phyloP scores from a whole-genome alignment of 2,113 vertebrate species.

The Lichenostomus cassidix region DNA sequence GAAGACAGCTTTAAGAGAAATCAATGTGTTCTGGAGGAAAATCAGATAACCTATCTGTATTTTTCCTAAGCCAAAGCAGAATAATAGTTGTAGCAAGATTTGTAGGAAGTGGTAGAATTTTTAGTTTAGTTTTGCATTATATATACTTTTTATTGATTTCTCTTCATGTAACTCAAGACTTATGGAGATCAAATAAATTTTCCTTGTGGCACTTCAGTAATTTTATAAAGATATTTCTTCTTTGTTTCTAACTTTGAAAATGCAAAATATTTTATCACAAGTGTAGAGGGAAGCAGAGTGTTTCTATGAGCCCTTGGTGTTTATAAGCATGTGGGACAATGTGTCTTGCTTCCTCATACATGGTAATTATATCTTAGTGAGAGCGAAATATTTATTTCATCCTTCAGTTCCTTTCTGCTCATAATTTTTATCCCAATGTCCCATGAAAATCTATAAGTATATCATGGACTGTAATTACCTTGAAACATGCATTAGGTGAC shows the following conservation, averaged over 20 bases:
- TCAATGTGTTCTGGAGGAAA: background rate
- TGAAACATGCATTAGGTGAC: background rate
- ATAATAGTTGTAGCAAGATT: background rate
- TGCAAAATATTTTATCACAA: background rate
- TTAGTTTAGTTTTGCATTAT: background rate
- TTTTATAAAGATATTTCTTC: background rate
- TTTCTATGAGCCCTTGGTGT: background rate
- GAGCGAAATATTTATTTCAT: background rate
- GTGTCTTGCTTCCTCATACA: background rate
- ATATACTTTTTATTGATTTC: background rate
- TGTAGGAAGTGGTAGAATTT: background rate
- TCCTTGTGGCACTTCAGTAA: background rate
- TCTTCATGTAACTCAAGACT: background rate
- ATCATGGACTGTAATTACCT: background rate
- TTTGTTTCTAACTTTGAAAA: background rate
- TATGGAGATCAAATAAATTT: background rate
- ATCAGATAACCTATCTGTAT: background rate
- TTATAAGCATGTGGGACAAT: background rate
- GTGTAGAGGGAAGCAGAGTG: background rate
- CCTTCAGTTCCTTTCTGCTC: background rate
- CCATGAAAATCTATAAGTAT: background rate
- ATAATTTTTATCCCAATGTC: background rate
- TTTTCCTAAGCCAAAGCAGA: background rate
- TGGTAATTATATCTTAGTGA: background rate
- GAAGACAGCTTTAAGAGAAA: background rate